These are phyloP conservation scores for Sabatieria punctata DNA, from an alignment of 2,888 invertebrate species.

Conservation along the genomic window DNA sequence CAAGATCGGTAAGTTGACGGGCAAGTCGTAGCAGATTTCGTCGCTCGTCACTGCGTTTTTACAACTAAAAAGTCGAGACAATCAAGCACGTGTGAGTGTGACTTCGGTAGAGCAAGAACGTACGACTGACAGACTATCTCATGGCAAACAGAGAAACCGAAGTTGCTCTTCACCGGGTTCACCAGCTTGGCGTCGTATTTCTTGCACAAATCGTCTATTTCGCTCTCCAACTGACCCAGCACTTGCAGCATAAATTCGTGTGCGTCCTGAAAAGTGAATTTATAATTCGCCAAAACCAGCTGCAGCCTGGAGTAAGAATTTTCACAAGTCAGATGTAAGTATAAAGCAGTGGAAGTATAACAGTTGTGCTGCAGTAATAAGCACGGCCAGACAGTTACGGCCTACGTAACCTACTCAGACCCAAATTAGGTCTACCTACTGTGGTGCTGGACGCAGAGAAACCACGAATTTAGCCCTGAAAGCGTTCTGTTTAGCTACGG, in stretches of 20 bases:
- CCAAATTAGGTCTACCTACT: too few relatives aligned
- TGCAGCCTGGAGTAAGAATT: too few relatives aligned
- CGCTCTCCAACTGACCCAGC: slow-evolving; percentile 32
- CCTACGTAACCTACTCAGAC: too few relatives aligned
- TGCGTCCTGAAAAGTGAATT: slow-evolving; percentile 32
- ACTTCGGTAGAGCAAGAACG: slow-evolving; percentile 5
- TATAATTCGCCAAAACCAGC: too few relatives aligned
- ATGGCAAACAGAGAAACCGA: slow-evolving; percentile 30
- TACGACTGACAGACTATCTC: slow-evolving; percentile 25
- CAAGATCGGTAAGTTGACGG: slow-evolving; percentile 28
- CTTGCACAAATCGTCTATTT: slow-evolving; percentile 20
- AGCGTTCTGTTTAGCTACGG: too few relatives aligned
- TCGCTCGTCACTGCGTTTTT: slow-evolving; percentile 21
- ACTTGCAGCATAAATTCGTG: slow-evolving; percentile 33
- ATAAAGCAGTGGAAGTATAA: too few relatives aligned
- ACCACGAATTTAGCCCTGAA: too few relatives aligned
- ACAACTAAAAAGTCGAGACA: slow-evolving; percentile 17
- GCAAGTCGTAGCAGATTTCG: slow-evolving; percentile 29
- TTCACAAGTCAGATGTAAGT: too few relatives aligned
- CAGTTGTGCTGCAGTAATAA: too few relatives aligned
- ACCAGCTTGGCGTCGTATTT: slow-evolving; percentile 1
- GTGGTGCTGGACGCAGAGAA: too few relatives aligned
- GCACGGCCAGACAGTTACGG: too few relatives aligned
- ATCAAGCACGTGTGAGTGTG: neutral
- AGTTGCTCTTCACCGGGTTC: slow-evolving; percentile 29